These are phyloP conservation scores for Cherax destructor DNA, from an alignment of 1,140 invertebrate species.

Conservation along the genomic window DNA sequence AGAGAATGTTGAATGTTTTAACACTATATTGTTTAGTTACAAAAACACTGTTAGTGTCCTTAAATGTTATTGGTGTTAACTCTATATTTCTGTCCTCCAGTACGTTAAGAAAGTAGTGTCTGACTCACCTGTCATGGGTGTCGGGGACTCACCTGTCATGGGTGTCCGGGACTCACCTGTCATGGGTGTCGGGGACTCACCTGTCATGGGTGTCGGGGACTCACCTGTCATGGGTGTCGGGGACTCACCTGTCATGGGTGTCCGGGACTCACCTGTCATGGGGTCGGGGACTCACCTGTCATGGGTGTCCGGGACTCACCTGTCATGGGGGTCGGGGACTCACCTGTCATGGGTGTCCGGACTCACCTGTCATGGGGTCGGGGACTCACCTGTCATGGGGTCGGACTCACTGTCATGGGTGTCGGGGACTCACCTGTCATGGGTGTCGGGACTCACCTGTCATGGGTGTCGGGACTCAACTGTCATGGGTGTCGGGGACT, in stretches of 20 bases:
- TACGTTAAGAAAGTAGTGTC: too few species aligned
- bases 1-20: too few species aligned
- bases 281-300: slow-evolving; percentile 72
- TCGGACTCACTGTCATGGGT: slow-evolving; percentile 75
- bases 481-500: slow-evolving; percentile 72
- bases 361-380: too few species aligned
- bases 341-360: slow-evolving; percentile 72
- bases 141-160: too few species aligned
- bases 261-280: slow-evolving; percentile 73
- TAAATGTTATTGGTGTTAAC: too few species aligned
- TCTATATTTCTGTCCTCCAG: too few species aligned
- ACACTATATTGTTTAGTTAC: too few species aligned
- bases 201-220: slow-evolving; percentile 73
- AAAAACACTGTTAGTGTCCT: too few species aligned
- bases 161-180: too few species aligned
- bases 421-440: slow-evolving; percentile 73
- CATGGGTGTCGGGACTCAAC: slow-evolving; percentile 66
- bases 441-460: slow-evolving; percentile 75
- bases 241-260: too few species aligned
- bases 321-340: slow-evolving; percentile 76
- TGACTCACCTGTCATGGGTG: slow-evolving; percentile 74
- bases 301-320: too few species aligned
- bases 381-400: slow-evolving; percentile 75
- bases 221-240: too few species aligned
- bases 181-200: slow-evolving; percentile 76